phyloP scores from a whole-genome alignment of 2,797 vertebrate genomes.

The Coregonus suidteri region DNA sequence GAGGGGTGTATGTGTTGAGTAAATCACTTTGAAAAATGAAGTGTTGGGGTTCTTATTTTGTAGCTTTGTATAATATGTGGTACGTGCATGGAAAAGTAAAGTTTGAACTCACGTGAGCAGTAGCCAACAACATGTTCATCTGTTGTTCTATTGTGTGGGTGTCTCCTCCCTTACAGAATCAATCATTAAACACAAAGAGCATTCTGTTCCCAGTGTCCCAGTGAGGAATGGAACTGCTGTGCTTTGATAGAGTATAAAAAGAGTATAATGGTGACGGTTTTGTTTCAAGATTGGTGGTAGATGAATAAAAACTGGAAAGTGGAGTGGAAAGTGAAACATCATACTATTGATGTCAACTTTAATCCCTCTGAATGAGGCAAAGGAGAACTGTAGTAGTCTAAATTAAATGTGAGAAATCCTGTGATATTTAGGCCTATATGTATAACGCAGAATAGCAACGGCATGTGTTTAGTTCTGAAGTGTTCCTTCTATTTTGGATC shows the following conservation, averaged over 20 bases:
- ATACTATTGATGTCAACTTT: neutral
- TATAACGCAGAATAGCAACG: neutral
- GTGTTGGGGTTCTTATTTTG: constrained; percentile 3
- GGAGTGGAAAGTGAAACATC: neutral
- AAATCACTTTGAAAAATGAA: neutral
- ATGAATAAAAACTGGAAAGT: neutral
- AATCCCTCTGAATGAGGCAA: constrained; percentile 12
- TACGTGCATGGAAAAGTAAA: neutral
- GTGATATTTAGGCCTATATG: neutral
- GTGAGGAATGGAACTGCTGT: neutral
- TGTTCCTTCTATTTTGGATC: neutral
- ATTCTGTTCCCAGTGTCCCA: constrained; percentile 49
- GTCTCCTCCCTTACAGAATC: constrained; percentile 34
- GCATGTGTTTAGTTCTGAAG: neutral
- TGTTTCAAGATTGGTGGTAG: neutral
- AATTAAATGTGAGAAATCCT: neutral
- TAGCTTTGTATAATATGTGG: neutral
- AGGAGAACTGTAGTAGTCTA: constrained; percentile 20
- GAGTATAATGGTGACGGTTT: neutral
- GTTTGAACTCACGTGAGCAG: neutral
- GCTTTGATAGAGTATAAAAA: neutral
- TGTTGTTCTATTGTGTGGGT: constrained; percentile 30
- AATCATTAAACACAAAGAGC: constrained; percentile 61
- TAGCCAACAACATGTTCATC: neutral
- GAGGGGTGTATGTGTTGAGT: neutral